These are phyloP conservation scores for Abrostola triplasia DNA, from an alignment of 2,888 invertebrate genomes.

Conservation along the genomic window DNA sequence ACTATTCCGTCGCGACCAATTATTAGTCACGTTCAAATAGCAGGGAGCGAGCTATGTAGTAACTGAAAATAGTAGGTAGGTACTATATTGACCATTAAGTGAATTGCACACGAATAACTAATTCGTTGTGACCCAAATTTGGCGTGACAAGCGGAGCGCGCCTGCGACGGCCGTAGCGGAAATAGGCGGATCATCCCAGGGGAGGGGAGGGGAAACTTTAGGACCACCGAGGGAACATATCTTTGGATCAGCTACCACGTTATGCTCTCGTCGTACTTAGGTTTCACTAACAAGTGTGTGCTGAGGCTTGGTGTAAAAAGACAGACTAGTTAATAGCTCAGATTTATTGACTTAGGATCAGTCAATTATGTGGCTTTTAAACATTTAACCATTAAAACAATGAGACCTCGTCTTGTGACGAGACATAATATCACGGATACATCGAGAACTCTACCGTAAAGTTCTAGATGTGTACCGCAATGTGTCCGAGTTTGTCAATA, in stretches of 20 bases:
- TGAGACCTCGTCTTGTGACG: no score
- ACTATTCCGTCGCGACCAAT: constrained; percentile 59
- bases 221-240: constrained; percentile 68
- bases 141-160: constrained; percentile 72
- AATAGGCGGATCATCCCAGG: constrained; percentile 76
- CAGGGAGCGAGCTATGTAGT: constrained; percentile 46
- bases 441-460: no score
- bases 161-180: constrained; percentile 64
- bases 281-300: constrained; percentile 53
- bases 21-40: constrained; percentile 48
- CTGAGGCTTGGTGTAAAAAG: constrained; percentile 8
- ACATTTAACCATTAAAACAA: constrained; percentile 8
- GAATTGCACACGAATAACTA: constrained; percentile 75
- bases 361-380: constrained; percentile 27
- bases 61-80: constrained; percentile 55
- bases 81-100: constrained; percentile 66
- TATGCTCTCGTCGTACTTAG: constrained; percentile 35
- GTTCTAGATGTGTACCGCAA: no score
- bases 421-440: no score
- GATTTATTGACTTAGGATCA: constrained; percentile 23
- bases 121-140: constrained; percentile 83
- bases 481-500: not conserved
- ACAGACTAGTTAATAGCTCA: constrained; percentile 10
- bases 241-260: constrained; percentile 55
- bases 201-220: constrained; percentile 71